A percentile compares a stretch with the other conserved stretches of the same genome.
Evolutionary conservation across 2,888 invertebrate genomes (phyloP).

Genomic region (Erannis defoliaria): DNA sequence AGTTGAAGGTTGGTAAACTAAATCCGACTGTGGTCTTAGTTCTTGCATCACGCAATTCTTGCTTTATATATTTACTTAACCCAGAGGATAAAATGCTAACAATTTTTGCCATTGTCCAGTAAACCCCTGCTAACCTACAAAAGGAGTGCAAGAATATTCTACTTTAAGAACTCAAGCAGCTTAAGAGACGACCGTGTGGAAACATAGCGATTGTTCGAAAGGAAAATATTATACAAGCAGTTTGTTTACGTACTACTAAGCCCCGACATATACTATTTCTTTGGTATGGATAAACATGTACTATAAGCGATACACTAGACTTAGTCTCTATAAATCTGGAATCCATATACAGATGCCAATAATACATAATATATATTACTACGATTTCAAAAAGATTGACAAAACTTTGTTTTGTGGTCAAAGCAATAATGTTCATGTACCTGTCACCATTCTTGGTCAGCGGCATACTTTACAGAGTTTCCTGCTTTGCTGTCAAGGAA

Average conservation of each 20-base stretch:
- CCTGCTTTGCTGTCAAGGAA: no score
- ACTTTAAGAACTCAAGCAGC: not conserved
- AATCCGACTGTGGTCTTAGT: no score
- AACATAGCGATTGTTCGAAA: slow-evolving; percentile 4
- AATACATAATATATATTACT: not conserved
- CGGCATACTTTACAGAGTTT: not conserved
- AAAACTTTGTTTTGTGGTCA: slow-evolving; percentile 12
- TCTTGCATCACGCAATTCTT: no score
- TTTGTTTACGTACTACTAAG: slow-evolving; percentile 17
- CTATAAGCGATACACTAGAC: slow-evolving; percentile 13
- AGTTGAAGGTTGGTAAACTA: not conserved
- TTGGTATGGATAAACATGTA: slow-evolving; percentile 30
- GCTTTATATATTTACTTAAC: no score
- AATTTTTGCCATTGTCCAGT: no score
- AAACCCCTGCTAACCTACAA: no score
- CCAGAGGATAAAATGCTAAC: not conserved
- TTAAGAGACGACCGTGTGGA: not conserved
- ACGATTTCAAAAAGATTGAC: not conserved
- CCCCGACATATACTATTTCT: slow-evolving; percentile 27
- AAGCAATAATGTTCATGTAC: no score
- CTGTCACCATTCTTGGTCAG: not conserved
- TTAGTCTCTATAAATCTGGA: slow-evolving; percentile 8
- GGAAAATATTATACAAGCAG: slow-evolving; percentile 7
- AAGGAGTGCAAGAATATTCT: no score
- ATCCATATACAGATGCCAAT: slow-evolving; percentile 20